Conservation (phyloP, 2,888 invertebrate species). For the Leistus spinibarbis region DNA sequence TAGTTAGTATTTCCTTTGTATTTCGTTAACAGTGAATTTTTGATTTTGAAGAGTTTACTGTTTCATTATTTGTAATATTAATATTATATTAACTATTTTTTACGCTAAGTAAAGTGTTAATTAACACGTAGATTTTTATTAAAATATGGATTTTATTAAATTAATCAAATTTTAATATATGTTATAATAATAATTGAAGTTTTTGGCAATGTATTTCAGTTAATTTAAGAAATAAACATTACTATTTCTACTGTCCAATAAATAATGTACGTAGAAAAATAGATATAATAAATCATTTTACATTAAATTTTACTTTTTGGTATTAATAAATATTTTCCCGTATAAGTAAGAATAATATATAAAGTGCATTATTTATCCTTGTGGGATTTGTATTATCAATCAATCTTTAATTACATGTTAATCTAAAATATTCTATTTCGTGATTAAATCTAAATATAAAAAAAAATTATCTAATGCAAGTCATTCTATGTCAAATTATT, state of each 20-base stretch:
- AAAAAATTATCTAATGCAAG: too few relatives aligned
- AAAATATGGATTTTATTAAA: not conserved
- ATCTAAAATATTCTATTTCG: too few relatives aligned
- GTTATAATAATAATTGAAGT: not conserved
- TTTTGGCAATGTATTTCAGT: not conserved
- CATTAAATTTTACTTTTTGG: not conserved
- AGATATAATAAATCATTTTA: not conserved
- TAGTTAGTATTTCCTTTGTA: not conserved
- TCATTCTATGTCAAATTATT: too few relatives aligned
- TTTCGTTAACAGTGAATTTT: too few relatives aligned
- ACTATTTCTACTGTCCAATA: not conserved
- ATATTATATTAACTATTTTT: not conserved
- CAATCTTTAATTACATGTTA: too few relatives aligned
- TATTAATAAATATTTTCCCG: too few relatives aligned
- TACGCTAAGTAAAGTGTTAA: not conserved
- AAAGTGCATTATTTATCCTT: too few relatives aligned
- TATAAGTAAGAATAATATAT: too few relatives aligned
- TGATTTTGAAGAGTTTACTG: not conserved
- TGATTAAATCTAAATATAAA: too few relatives aligned
- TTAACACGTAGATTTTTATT: not conserved
- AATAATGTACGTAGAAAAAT: not conserved
- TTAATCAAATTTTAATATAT: not conserved
- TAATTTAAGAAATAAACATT: not conserved
- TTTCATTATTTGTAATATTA: not conserved
- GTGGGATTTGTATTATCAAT: too few relatives aligned